Percentiles rank a stretch among this genome's conserved stretches.
Conservation (phyloP, 1,140 invertebrate species). For the Leucophenga varia region DNA sequence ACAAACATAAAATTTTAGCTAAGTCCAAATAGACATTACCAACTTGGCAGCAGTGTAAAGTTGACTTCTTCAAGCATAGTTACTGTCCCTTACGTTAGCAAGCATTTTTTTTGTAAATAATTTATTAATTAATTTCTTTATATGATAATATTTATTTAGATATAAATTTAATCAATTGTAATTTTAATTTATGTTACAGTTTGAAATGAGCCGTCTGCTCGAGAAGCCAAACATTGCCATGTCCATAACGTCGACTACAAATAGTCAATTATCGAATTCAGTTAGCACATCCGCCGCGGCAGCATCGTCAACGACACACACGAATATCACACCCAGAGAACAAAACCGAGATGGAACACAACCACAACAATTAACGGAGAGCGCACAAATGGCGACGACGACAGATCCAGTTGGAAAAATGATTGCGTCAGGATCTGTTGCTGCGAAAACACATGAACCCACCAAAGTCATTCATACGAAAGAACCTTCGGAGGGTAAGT, state of each 20-base stretch:
- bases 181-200: too few species aligned
- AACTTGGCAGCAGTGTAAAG: too few species aligned
- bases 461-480: slow-evolving; percentile 3
- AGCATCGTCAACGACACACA: slow-evolving; percentile 14
- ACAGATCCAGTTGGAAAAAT: too few species aligned
- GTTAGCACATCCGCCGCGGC: slow-evolving; percentile 14
- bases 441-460: background rate
- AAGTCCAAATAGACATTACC: too few species aligned
- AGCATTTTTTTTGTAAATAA: background rate
- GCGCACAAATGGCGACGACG: background rate
- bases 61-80: too few species aligned
- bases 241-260: slow-evolving; percentile 47
- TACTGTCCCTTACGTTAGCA: too few species aligned
- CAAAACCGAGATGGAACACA: slow-evolving; percentile 12
- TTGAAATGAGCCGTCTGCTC: slow-evolving; percentile 55
- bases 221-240: slow-evolving; percentile 54
- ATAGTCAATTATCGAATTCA: slow-evolving; percentile 43
- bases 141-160: too few species aligned
- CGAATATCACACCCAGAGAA: slow-evolving; percentile 1
- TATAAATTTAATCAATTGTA: too few species aligned
- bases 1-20: too few species aligned
- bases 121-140: background rate
- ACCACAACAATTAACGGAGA: background rate
- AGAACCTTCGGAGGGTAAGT: slow-evolving; percentile 21
- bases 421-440: too few species aligned